These are phyloP conservation scores for Chrysemys picta DNA, from an alignment of 2,113 vertebrate species.

Conservation along the genomic window DNA sequence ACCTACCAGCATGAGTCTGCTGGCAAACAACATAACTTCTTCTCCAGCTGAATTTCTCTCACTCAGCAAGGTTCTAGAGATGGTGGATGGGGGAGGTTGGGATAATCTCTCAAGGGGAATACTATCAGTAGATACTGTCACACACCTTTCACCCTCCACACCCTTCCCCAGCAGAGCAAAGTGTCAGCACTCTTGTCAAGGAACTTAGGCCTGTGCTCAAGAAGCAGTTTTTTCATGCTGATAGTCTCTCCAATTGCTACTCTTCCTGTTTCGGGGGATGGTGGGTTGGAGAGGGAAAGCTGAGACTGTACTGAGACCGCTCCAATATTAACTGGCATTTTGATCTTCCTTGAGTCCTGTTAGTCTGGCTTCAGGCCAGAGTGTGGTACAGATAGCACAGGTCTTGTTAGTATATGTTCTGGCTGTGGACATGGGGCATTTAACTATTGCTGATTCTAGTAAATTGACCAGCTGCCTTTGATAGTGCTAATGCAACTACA, in stretches of 20 bases:
- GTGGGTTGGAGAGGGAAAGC: background rate
- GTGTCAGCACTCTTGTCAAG: background rate
- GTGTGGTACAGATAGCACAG: background rate
- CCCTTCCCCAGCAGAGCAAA: background rate
- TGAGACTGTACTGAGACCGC: background rate
- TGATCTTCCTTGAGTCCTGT: background rate
- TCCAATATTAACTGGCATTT: background rate
- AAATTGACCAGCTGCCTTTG: background rate
- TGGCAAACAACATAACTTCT: background rate
- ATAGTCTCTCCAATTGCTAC: background rate
- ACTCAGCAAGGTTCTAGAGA: background rate
- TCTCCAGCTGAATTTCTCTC: background rate
- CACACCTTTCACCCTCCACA: background rate
- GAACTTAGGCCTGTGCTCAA: background rate
- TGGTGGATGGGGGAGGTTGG: too few relatives aligned
- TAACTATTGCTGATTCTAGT: background rate
- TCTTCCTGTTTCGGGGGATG: background rate
- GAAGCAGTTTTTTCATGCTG: background rate
- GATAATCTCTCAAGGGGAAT: background rate
- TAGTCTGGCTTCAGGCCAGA: background rate
- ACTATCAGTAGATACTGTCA: background rate
- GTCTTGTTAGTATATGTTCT: background rate
- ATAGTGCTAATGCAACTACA: background rate
- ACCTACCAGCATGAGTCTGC: background rate
- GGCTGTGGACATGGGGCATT: background rate